These are phyloP conservation scores for Sapajus apella DNA, from an alignment of 2,113 vertebrate species.

Conservation along the genomic window DNA sequence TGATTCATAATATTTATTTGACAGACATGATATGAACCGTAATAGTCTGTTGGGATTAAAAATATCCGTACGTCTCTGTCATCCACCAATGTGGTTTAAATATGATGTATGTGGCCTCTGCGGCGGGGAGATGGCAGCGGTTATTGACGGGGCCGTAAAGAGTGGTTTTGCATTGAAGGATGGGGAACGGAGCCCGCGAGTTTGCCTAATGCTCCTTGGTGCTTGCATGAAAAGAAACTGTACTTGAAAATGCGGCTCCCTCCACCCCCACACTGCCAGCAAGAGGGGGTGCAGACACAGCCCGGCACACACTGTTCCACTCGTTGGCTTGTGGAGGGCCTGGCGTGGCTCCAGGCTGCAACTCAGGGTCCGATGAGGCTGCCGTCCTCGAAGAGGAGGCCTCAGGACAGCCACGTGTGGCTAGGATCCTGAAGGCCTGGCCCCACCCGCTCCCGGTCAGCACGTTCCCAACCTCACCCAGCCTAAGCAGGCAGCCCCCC, in stretches of 20 bases:
- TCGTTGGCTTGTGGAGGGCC: constrained; percentile 21
- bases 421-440: background rate
- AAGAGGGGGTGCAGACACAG: constrained; percentile 26
- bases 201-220: constrained; percentile 64
- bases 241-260: background rate
- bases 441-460: background rate
- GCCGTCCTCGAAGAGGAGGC: background rate
- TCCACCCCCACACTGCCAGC: constrained; percentile 11
- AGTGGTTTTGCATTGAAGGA: constrained; percentile 69
- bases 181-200: constrained; percentile 67
- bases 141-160: constrained; percentile 82
- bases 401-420: background rate
- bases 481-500: background rate
- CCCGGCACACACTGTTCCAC: constrained; percentile 36
- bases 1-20: constrained; percentile 87
- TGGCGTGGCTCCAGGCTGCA: background rate
- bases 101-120: constrained; percentile 81
- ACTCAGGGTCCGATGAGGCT: background rate
- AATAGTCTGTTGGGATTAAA: constrained; percentile 84
- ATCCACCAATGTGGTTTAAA: constrained; percentile 82
- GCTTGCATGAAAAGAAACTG: constrained; percentile 34
- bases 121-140: constrained; percentile 68
- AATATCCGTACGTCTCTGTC: constrained; percentile 84
- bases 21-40: constrained; percentile 84
- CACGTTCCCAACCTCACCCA: background rate